Evolutionary conservation across 2,113 vertebrate genomes (phyloP), one percentile per base, ranked within the genome.

Genomic region (Pseudorectes ferrugineus): DNA sequence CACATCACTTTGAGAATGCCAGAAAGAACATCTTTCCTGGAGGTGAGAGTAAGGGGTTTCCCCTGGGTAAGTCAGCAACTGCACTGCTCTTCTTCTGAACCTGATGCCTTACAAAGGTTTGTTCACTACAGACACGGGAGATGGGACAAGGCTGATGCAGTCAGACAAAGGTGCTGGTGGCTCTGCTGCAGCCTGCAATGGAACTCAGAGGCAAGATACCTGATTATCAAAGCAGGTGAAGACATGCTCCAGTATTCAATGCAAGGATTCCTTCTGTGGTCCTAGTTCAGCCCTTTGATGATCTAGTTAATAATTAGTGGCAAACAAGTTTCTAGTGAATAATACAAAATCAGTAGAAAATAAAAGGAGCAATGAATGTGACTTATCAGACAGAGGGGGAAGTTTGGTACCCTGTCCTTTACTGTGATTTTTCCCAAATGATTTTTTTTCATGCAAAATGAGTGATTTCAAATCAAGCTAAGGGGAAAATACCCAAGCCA

Each of bases 81-180:
- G 13, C 31, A 26, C 25, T 58, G 71, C 24, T 83, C 14, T 48
- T 86, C 21, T 51, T 36, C 45, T 78, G 33, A 59, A 21, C 19
- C 9, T 43, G 52, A 19, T 78, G 46, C 21, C 26, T 49, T 14
- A 11, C 36, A 26, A 16, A 10, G 38, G 7, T 35, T 38, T 63
- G 12, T 13, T 61, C 42, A 1, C 23, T 57, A 65, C 48, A 55
- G 51, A 21, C 29, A 20, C 0, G 0, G 42, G 36, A 73, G 38
- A 10, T 1, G 3, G 14, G 61, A 31, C 21, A 49, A 29, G 33
- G 77, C 51, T 71, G 61, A 16, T 1, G 1, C 33, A 63, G 65
- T 36, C 58, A 46, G 20, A 35, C 29, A 35, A 71, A 62, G 13
- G 24, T 2, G 3, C 29, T 46, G 24, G 19, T 58, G 35, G 23